Conservation (phyloP, 2,888 invertebrate species). For the Cephus runcator region DNA sequence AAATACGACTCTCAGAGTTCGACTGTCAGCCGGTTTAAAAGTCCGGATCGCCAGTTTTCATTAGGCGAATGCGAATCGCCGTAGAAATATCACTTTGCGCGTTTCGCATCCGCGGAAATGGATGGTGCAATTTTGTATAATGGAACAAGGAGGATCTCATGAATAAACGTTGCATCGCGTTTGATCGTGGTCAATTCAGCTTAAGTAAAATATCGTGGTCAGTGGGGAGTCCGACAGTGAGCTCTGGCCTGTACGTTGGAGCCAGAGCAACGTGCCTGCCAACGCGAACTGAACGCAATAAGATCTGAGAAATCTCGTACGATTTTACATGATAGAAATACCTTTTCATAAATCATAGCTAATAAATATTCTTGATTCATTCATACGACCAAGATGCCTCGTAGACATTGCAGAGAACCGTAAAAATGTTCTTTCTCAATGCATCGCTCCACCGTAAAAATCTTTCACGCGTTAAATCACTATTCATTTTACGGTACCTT, state of each 20-base stretch:
- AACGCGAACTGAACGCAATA: neutral
- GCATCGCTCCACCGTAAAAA: neutral
- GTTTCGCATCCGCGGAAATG: slow-evolving; percentile 18
- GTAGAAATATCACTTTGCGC: slow-evolving; percentile 21
- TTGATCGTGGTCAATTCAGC: slow-evolving; percentile 29
- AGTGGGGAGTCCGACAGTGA: neutral
- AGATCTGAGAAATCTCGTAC: neutral
- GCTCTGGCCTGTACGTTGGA: neutral
- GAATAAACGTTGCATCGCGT: slow-evolving; percentile 28
- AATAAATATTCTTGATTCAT: neutral
- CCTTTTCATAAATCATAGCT: neutral
- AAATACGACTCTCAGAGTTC: slow-evolving; percentile 23
- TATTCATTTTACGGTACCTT: neutral
- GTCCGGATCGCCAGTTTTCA: slow-evolving; percentile 24
- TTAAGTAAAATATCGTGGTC: slow-evolving; percentile 24
- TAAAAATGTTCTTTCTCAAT: neutral
- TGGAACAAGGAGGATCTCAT: slow-evolving; percentile 34
- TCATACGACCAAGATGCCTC: neutral
- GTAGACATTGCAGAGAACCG: neutral
- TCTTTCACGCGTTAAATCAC: neutral
- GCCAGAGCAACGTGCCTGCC: neutral
- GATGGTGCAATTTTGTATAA: slow-evolving; percentile 42
- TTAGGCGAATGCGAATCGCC: slow-evolving; percentile 31
- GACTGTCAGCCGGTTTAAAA: slow-evolving; percentile 20
- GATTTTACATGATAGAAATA: neutral